Conservation (phyloP, 2,888 invertebrate genomes). For the Chironomus riparius region DNA sequence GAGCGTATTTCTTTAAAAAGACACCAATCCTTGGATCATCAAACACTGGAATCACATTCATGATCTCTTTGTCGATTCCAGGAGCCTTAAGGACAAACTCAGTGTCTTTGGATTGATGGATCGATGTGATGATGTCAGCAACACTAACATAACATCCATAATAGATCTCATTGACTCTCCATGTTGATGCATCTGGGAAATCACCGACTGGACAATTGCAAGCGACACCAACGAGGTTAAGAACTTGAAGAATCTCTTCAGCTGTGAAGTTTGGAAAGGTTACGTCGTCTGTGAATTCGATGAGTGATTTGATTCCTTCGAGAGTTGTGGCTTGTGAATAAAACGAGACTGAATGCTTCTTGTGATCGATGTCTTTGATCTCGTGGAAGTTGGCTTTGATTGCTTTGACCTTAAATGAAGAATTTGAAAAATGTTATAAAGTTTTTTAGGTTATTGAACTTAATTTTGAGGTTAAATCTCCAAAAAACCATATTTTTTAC, state of each 20-base stretch:
- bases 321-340: slow-evolving; percentile 1
- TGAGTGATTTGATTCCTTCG: background rate
- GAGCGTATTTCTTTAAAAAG: background rate
- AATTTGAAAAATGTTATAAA: background rate
- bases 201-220: background rate
- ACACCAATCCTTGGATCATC: background rate
- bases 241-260: background rate
- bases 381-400: background rate
- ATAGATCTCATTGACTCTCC: background rate
- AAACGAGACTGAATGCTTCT: background rate
- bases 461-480: too few relatives aligned
- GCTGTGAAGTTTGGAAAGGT: background rate
- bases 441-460: too few relatives aligned
- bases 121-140: background rate
- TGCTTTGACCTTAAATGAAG: background rate
- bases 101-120: background rate
- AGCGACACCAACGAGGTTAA: background rate
- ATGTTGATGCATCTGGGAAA: background rate
- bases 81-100: background rate
- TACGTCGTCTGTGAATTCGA: background rate
- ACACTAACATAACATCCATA: background rate
- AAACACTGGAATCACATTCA: slow-evolving; percentile 6
- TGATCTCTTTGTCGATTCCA: background rate
- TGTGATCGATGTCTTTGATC: background rate
- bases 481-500: background rate